Conservation (phyloP, 1,140 invertebrate species). For the Penaeus indicus region DNA sequence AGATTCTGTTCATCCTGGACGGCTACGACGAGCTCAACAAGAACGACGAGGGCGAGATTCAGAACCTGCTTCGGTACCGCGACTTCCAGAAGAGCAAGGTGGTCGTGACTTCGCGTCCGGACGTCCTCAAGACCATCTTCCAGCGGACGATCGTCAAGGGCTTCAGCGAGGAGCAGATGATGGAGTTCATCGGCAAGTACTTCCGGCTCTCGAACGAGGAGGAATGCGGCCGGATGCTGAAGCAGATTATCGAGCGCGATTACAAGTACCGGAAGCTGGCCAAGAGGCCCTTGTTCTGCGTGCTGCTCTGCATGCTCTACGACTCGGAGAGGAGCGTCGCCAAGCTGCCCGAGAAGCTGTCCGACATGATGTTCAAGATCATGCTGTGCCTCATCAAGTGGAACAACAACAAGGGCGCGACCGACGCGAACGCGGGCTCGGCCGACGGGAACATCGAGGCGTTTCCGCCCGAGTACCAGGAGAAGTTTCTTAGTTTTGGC, state of each 20-base stretch:
- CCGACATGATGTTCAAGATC: slow-evolving; percentile 65
- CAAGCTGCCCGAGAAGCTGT: slow-evolving; percentile 62
- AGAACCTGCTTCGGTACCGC: slow-evolving; percentile 73
- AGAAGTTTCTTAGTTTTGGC: slow-evolving; percentile 65
- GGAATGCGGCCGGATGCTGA: slow-evolving; percentile 67
- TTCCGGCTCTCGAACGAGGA: slow-evolving; percentile 72
- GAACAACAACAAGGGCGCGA: slow-evolving; percentile 57
- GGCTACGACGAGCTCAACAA: slow-evolving; percentile 72
- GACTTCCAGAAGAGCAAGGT: slow-evolving; percentile 74
- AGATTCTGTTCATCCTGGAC: slow-evolving; percentile 74
- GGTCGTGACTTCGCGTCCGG: slow-evolving; percentile 73
- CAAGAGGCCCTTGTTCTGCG: slow-evolving; percentile 74
- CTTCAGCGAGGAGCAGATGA: slow-evolving; percentile 74
- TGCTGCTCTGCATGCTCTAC: slow-evolving; percentile 73
- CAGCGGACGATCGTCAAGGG: slow-evolving; percentile 73
- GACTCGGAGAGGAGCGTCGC: slow-evolving; percentile 70
- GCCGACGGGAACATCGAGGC: slow-evolving; percentile 56
- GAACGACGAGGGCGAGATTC: slow-evolving; percentile 71
- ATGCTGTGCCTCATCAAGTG: slow-evolving; percentile 66
- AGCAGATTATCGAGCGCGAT: slow-evolving; percentile 67
- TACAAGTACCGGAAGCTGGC: slow-evolving; percentile 70
- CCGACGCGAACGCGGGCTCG: slow-evolving; percentile 43
- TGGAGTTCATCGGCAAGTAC: slow-evolving; percentile 72
- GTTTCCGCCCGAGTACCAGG: slow-evolving; percentile 61
- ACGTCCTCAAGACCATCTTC: slow-evolving; percentile 70